phyloP scores from a whole-genome alignment of 2,888 invertebrate species.

The Aleiodes leptofemur region DNA sequence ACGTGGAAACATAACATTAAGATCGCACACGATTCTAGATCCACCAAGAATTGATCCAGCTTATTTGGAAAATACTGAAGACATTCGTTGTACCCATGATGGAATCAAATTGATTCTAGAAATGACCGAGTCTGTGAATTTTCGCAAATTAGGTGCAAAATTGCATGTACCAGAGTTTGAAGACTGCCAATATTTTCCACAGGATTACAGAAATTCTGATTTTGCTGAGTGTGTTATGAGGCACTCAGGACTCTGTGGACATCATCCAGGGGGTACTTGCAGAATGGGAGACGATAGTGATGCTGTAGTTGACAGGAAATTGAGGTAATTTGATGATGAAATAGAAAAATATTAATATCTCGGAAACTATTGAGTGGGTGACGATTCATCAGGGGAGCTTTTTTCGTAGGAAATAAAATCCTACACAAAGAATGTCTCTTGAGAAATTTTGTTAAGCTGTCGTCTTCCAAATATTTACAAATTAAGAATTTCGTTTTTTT shows the following conservation, averaged over 20 bases:
- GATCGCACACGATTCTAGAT: slow-evolving; percentile 77
- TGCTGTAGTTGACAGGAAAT: slow-evolving; percentile 82
- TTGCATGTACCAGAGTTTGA: slow-evolving; percentile 82
- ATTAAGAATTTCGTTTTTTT: background rate
- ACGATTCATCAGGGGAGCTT: no score
- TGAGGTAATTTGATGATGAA: slow-evolving; percentile 76
- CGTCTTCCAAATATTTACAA: no score
- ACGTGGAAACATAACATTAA: slow-evolving; percentile 81
- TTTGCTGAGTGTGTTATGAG: slow-evolving; percentile 82
- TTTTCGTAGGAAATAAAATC: no score
- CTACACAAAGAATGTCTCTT: no score
- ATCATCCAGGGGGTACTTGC: slow-evolving; percentile 89
- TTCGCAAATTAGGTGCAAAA: slow-evolving; percentile 79
- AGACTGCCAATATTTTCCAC: slow-evolving; percentile 79
- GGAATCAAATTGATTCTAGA: slow-evolving; percentile 80
- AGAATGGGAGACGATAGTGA: slow-evolving; percentile 79
- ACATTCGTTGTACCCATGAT: slow-evolving; percentile 80
- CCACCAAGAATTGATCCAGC: slow-evolving; percentile 85
- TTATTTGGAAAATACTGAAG: slow-evolving; percentile 81
- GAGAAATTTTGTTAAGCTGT: no score
- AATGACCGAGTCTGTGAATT: slow-evolving; percentile 77
- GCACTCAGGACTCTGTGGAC: slow-evolving; percentile 82
- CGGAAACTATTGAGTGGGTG: no score
- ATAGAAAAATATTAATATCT: background rate
- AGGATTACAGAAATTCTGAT: slow-evolving; percentile 75